Evolutionary conservation across 2,888 invertebrate species (phyloP).

Genomic region (Periphyllus acericola): DNA sequence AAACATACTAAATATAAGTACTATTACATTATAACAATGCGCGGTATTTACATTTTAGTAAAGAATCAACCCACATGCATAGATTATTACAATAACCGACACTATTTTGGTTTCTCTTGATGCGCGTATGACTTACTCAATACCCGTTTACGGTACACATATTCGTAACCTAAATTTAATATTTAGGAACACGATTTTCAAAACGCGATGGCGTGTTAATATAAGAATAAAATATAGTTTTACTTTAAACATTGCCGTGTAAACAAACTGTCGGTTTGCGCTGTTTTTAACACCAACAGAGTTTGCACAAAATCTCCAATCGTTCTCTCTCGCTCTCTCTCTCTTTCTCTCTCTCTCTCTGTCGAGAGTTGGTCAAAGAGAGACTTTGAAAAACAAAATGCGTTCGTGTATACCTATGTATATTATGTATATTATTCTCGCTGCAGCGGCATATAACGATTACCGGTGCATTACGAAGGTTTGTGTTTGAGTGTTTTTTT

Average conservation of each 20-base stretch:
- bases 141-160: not conserved
- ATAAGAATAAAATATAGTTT: not conserved
- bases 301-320: not conserved
- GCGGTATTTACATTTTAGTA: no score
- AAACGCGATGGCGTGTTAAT: not conserved
- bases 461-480: not conserved
- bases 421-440: not conserved
- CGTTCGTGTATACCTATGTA: not conserved
- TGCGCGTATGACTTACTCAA: not conserved
- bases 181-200: not conserved
- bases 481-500: conserved; percentile 40
- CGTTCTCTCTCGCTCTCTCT: not conserved
- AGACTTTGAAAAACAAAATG: not conserved
- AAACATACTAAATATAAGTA: no score
- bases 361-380: not conserved
- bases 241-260: not conserved
- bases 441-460: not conserved
- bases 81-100: no score
- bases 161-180: not conserved
- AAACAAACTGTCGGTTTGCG: not conserved
- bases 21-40: no score
- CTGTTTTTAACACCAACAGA: not conserved
- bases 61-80: no score
- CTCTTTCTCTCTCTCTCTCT: not conserved
- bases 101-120: not conserved